Percentiles rank a stretch among this genome's conserved stretches.
Evolutionary conservation across 2,888 invertebrate species (phyloP).

Genomic region (Aradus depressus): DNA sequence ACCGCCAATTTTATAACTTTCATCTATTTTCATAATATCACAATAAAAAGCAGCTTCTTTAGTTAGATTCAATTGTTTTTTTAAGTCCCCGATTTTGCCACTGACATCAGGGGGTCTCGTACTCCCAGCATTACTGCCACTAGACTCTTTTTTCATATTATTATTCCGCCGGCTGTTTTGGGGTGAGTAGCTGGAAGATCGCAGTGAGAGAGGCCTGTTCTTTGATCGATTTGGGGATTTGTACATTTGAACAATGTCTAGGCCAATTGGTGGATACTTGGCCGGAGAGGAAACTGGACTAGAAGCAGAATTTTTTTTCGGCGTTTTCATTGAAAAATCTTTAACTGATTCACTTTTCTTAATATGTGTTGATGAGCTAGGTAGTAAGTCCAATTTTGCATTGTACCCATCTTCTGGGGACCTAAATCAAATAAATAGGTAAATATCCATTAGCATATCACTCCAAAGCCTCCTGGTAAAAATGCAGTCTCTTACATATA

Average conservation of each 20-base stretch:
- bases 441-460: too few relatives aligned
- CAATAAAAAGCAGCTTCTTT: slow-evolving; percentile 6
- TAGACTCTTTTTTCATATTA: too few relatives aligned
- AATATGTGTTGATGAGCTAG: too few relatives aligned
- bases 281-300: slow-evolving; percentile 2
- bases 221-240: slow-evolving; percentile 16
- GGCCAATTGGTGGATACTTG: slow-evolving; percentile 20
- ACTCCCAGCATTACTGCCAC: not conserved
- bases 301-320: not conserved
- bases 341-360: not conserved
- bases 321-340: not conserved
- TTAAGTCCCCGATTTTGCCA: too few relatives aligned
- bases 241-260: slow-evolving; percentile 11
- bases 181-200: not conserved
- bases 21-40: slow-evolving; percentile 3
- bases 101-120: too few relatives aligned
- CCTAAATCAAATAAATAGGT: too few relatives aligned
- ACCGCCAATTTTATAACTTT: slow-evolving; percentile 15
- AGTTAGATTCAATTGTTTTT: not conserved
- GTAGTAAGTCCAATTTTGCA: too few relatives aligned
- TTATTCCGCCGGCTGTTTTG: too few relatives aligned
- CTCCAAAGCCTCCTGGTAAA: too few relatives aligned
- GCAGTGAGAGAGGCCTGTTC: not conserved
- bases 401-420: too few relatives aligned
- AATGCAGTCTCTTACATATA: too few relatives aligned